phyloP scores from a whole-genome alignment of 2,888 invertebrate genomes.

The Acanthosepion lycidas region DNA sequence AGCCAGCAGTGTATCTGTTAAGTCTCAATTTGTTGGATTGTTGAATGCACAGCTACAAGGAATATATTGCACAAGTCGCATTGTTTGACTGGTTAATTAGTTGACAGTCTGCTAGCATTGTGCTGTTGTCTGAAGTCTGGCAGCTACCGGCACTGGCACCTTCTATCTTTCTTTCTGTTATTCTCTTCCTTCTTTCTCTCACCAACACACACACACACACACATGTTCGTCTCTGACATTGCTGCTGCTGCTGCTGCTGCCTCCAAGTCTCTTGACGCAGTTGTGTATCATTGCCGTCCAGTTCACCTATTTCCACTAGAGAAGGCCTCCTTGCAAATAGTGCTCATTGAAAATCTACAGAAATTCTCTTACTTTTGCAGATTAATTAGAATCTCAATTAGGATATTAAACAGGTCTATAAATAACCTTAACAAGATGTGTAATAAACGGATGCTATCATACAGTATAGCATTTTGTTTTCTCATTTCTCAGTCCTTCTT shows the following conservation, averaged over 20 bases:
- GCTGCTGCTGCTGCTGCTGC: neutral
- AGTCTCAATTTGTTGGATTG: constrained; percentile 21
- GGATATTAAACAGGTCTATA: constrained; percentile 18
- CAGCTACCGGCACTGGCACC: neutral
- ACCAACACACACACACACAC: neutral
- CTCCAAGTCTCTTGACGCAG: neutral
- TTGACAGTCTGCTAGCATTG: constrained; percentile 33
- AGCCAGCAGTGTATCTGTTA: neutral
- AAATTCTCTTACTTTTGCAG: constrained; percentile 21
- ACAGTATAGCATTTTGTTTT: neutral
- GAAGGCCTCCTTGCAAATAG: neutral
- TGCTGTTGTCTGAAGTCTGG: constrained; percentile 23
- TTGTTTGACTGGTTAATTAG: constrained; percentile 33
- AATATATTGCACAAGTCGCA: neutral
- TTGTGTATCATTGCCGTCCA: neutral
- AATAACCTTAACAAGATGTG: neutral
- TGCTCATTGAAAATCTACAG: neutral
- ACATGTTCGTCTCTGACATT: too few species aligned
- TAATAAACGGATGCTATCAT: neutral
- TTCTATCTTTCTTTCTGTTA: neutral
- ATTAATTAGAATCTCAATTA: constrained; percentile 33
- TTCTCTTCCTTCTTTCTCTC: neutral
- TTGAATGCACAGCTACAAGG: constrained; percentile 33
- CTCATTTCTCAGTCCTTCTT: neutral
- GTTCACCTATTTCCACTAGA: constrained; percentile 21